Percentiles rank a stretch among this genome's conserved stretches.
Conservation (phyloP, 2,797 vertebrate genomes). For the Dryobates pubescens region DNA sequence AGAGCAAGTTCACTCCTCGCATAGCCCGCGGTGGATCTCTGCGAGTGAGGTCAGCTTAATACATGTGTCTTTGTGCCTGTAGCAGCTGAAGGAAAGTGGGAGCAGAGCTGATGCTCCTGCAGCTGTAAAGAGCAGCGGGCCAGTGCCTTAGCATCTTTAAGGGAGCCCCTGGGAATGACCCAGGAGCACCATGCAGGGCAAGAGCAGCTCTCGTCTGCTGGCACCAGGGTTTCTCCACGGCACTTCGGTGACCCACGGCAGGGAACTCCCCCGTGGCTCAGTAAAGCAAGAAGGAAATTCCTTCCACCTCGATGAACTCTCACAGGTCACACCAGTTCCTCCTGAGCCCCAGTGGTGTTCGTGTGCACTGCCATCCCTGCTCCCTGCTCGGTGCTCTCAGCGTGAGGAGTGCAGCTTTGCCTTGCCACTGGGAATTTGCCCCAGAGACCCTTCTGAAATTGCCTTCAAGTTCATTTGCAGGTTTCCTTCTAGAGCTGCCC, state of each 20-base stretch:
- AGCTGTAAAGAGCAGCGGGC: neutral
- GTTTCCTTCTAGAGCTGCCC: neutral
- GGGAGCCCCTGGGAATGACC: neutral
- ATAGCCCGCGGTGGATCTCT: neutral
- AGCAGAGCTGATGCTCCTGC: neutral
- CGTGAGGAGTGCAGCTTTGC: neutral
- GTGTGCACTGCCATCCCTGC: accelerated
- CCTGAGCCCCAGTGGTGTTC: neutral
- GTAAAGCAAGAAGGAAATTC: neutral
- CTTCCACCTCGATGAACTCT: neutral
- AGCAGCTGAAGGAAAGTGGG: neutral
- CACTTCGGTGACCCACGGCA: neutral
- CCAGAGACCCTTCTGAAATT: neutral
- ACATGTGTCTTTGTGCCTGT: neutral
- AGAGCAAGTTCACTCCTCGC: neutral
- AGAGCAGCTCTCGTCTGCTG: neutral
- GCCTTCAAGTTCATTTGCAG: neutral
- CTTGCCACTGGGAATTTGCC: neutral
- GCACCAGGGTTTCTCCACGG: neutral
- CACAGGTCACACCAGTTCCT: accelerated
- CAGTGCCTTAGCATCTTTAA: neutral
- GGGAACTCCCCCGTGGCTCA: neutral
- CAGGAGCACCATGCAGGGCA: accelerated
- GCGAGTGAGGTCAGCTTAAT: neutral
- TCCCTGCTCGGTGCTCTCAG: accelerated